Evolutionary conservation across 1,140 invertebrate genomes (phyloP), one percentile per base, ranked within the genome.

Genomic region (Heterodera schachtii): DNA sequence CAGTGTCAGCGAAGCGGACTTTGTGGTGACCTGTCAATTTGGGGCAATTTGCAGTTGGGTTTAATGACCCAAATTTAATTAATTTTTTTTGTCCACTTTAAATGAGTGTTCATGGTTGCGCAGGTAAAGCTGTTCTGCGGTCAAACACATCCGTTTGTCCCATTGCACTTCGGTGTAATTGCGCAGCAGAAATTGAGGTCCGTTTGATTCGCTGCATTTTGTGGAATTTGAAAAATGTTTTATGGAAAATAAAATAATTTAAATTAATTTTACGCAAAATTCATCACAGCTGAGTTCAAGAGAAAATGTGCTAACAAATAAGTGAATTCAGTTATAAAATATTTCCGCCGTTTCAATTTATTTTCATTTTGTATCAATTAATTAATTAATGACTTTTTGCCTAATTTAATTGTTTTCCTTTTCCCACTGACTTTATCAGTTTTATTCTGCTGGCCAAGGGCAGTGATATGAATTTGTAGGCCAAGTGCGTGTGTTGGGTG

Each of bases 381-480:
- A 69, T 69, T n/a, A 69, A 69, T 43, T 21, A 69, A 69, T 21
- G 6, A 19, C 67, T 66, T 83, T 31, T 16, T 31, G 47, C 6
- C 6, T 11, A 52, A 8, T 52, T 52, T 52, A 52, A 52, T 13
- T 41, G 31, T 78, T 71, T 83, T 8, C 2, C 21, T 21, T 41
- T 41, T 71, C 44, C 43, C 21, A 41, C 64, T 84, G 64, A 84
- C 85, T 84, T 21, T 21, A 81, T 82, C 16, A 52, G 75, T 66
- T 57, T 74, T 13, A 87, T 86, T 41, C 91, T 73, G 71, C 86
- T 90, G 7, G 86, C 85, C 16, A 91, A 82, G 0, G 91, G 88
- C 8, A 91, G 84, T 21, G 91, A 90, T 79, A 91, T 90, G 80
- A 88, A 91, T 78, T 91, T 91, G 86, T 91, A 91, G n/a, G 91